A percentile compares a stretch with the other conserved stretches of the same genome.
phyloP scores from a whole-genome alignment of 1,140 invertebrate genomes.

The Conus ventricosus region DNA sequence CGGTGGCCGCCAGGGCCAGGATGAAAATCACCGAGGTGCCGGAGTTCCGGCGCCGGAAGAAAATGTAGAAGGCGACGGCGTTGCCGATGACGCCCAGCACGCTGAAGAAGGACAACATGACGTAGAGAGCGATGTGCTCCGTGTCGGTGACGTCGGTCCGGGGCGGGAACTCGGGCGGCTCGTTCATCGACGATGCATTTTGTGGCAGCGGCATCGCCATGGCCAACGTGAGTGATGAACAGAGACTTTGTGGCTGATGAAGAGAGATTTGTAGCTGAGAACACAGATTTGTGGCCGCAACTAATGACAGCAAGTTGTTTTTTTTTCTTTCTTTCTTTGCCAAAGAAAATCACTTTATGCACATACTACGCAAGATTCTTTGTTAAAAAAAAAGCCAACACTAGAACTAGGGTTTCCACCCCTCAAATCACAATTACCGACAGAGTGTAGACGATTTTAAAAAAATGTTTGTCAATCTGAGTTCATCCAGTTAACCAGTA shows the following conservation, averaged over 20 bases:
- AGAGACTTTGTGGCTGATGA: not conserved
- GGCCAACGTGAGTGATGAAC: not conserved
- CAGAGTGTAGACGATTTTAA: no score
- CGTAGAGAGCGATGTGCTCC: slow-evolving; percentile 34
- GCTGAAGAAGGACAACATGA: slow-evolving; percentile 48
- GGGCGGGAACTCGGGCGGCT: no score
- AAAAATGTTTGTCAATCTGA: no score
- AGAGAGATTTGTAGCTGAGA: not conserved
- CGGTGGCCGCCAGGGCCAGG: slow-evolving; percentile 59
- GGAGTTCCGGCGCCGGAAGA: slow-evolving; percentile 56
- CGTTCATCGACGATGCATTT: not conserved
- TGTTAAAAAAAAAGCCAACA: no score
- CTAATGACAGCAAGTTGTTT: not conserved
- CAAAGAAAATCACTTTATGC: no score
- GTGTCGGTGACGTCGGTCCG: not conserved
- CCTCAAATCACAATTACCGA: no score
- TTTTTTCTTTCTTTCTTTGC: no score
- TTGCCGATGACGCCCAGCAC: slow-evolving; percentile 63
- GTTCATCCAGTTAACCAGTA: no score
- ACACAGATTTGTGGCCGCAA: not conserved
- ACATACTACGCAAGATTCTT: no score
- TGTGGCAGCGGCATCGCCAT: not conserved
- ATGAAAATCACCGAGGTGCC: slow-evolving; percentile 65
- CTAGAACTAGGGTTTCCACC: no score
- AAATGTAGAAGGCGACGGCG: slow-evolving; percentile 66